Evolutionary conservation across 2,888 invertebrate species (phyloP).

Genomic region (Alentia gelatinosa): DNA sequence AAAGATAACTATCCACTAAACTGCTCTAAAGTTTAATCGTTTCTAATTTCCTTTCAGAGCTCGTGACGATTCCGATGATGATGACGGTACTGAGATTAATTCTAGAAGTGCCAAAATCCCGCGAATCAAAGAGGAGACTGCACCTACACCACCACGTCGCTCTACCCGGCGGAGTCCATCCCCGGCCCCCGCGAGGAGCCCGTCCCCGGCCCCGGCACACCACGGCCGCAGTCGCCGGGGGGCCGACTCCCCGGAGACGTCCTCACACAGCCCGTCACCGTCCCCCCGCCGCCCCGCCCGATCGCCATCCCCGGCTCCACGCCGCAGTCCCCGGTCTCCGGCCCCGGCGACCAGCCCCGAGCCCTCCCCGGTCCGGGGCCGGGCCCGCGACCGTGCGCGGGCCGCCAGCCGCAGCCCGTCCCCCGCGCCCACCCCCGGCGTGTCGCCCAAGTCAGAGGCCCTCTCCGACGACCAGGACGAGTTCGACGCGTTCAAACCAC

Average conservation of each 20-base stretch:
- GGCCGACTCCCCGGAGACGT: neutral
- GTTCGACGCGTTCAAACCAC: slow-evolving; percentile 17
- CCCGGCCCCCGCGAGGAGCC: neutral
- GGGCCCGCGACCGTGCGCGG: neutral
- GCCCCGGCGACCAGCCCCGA: neutral
- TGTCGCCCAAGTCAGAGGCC: neutral
- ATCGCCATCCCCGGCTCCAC: neutral
- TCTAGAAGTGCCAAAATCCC: neutral
- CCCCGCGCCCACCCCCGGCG: neutral
- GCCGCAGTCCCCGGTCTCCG: neutral
- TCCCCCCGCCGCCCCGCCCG: neutral
- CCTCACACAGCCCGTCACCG: neutral
- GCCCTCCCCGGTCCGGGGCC: too few relatives aligned
- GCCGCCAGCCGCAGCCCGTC: neutral
- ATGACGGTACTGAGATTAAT: neutral
- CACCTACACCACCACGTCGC: neutral
- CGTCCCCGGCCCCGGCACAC: too few relatives aligned
- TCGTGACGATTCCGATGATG: too few relatives aligned
- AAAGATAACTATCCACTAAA: too few relatives aligned
- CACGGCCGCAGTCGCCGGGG: neutral
- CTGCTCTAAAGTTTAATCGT: too few relatives aligned
- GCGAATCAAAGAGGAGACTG: neutral
- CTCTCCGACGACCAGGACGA: neutral
- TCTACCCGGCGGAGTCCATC: neutral
- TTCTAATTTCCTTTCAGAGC: too few relatives aligned